Base-by-base conservation (phyloP, 2,888 invertebrate species). In the Cyclophora albipunctata region DNA sequence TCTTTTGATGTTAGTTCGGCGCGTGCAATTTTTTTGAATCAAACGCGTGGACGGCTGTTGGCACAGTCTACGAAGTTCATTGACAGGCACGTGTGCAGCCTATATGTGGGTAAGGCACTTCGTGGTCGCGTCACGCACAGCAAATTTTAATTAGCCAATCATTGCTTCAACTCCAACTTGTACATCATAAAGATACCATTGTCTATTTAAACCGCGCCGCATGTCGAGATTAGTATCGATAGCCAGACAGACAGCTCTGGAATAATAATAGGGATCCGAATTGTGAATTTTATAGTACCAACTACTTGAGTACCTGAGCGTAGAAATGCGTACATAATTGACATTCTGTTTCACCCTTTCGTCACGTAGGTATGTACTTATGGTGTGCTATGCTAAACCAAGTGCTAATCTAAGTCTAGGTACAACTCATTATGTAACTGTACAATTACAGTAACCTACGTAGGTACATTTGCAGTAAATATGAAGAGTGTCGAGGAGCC, bases 81-180 rank as follows among this genome's bases (percentile, higher is more conserved):
- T 88, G 87, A 86, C 87, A 84, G 85, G 80, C 82, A 84, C 86
- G 86, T 85, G 85, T 83, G 82, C 78, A 81, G 82, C 78, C 78
- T 84, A 71, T 80, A 80, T 78, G 79, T 77, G 78, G 73, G 75
- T 81, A 83, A 78, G 78, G 71, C 75, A 78, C 72, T 80, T 72
- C 72, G 74, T 76, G 80, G 76, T 78, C 81, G 76, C 72, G 79
- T 84, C 81, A 85, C 84, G 86, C 84, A 85, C 69, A 73, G 79
- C 81, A 83, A 86, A 86, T 86, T 84, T 84, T 84, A 87, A 86
- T 85, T 85, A 84, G 78, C 73, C 73, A 75, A 80, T 80, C 81
- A 84, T 85, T 81, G 79, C 75, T 78, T 75, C 69, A 65, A 69
- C 74, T 71, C 67, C 67, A 71, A 73, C 75, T 74, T 71, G 71